phyloP scores from a whole-genome alignment of 2,888 invertebrate genomes.

The Melanotus villosus region DNA sequence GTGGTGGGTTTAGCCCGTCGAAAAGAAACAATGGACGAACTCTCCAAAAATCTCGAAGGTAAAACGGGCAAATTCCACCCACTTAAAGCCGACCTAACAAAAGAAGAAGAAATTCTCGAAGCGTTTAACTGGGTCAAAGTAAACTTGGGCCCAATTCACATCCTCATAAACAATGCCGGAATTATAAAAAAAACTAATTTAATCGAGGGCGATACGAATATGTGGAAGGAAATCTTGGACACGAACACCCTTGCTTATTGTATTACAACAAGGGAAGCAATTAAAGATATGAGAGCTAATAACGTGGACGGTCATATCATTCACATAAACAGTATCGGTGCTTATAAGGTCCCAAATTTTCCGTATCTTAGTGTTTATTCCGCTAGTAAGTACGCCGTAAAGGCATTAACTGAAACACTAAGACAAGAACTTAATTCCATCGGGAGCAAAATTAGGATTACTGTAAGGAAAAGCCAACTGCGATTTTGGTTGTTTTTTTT shows the following conservation, averaged over 20 bases:
- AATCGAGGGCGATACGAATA: constrained; percentile 49
- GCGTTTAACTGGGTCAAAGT: too few species aligned
- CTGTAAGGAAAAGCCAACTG: too few species aligned
- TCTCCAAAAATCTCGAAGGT: too few species aligned
- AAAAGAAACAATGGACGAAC: too few species aligned
- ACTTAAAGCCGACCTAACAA: neutral
- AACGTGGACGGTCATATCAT: too few species aligned
- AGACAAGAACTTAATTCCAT: constrained; percentile 60
- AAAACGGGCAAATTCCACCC: too few species aligned
- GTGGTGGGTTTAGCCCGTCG: too few species aligned
- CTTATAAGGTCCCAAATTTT: constrained; percentile 53
- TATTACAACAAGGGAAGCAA: constrained; percentile 56
- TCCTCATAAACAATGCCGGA: neutral
- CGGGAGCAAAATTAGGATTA: too few species aligned
- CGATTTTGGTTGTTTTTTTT: too few species aligned
- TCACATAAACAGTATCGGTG: constrained; percentile 56
- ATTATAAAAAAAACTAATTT: neutral
- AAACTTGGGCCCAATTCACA: neutral
- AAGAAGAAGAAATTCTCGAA: too few species aligned
- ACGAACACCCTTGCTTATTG: constrained; percentile 55
- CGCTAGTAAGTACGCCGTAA: constrained; percentile 61
- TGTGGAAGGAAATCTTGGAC: constrained; percentile 52
- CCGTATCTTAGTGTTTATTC: constrained; percentile 57
- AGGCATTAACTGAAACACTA: constrained; percentile 63
- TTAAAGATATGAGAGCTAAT: constrained; percentile 52